Evolutionary conservation across 2,113 vertebrate species (phyloP).

Genomic region (Gopherus evgoodei): DNA sequence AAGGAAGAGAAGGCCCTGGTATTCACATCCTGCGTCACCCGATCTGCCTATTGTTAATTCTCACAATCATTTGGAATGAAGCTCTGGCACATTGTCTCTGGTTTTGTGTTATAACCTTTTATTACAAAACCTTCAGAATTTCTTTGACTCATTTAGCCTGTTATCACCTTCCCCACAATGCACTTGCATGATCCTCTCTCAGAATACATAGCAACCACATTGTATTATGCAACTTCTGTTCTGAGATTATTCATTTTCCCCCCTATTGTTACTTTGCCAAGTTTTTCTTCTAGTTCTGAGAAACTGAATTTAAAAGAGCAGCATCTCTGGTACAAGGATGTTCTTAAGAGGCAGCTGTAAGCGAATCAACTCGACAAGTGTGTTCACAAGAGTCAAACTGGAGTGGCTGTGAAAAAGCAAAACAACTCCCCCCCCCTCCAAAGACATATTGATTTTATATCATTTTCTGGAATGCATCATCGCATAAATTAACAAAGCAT

Average conservation of each 20-base stretch:
- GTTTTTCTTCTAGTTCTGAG: conserved; percentile 51
- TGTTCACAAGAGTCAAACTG: conserved; percentile 24
- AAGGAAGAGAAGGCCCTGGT: fast-evolving
- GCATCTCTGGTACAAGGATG: conserved; percentile 43
- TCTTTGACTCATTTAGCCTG: conserved; percentile 1
- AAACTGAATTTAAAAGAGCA: conserved; percentile 61
- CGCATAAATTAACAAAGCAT: background rate
- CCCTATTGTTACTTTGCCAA: conserved; percentile 41
- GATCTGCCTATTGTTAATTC: background rate
- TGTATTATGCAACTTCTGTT: conserved; percentile 50
- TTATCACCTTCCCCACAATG: conserved; percentile 33
- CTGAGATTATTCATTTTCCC: background rate
- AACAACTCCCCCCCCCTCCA: conserved; percentile 40
- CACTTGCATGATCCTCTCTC: conserved; percentile 21
- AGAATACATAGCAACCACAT: conserved; percentile 57
- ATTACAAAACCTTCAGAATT: conserved; percentile 45
- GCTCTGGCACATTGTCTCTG: fast-evolving
- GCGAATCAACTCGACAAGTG: conserved; percentile 54
- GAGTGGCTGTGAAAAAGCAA: conserved; percentile 18
- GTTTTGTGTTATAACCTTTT: conserved; percentile 6
- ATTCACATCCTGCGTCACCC: background rate
- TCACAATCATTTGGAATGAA: fast-evolving
- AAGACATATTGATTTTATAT: background rate
- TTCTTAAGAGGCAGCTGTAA: conserved; percentile 27
- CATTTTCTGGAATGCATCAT: background rate